These are phyloP conservation scores for Chaetodon trifascialis DNA, from an alignment of 2,113 vertebrate genomes.

Conservation along the genomic window DNA sequence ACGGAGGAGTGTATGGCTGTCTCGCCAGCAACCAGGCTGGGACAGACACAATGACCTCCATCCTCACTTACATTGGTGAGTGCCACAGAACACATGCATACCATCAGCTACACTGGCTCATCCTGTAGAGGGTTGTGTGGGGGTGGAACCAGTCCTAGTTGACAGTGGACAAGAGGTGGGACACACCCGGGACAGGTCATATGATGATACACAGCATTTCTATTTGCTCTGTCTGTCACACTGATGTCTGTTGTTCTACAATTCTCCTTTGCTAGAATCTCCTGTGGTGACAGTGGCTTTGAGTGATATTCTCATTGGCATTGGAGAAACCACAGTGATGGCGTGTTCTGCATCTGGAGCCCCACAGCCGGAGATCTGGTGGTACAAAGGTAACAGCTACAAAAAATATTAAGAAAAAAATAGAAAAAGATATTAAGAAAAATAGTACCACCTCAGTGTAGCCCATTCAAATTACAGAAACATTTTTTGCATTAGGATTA, in stretches of 20 bases:
- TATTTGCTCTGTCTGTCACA: not conserved
- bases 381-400: conserved; percentile 93
- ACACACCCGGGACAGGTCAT: not conserved
- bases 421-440: not conserved
- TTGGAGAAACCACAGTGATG: conserved; percentile 91
- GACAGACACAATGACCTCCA: conserved; percentile 87
- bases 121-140: not conserved
- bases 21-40: conserved; percentile 94
- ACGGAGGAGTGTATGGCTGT: conserved; percentile 92
- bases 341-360: conserved; percentile 91
- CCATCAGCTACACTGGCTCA: not conserved
- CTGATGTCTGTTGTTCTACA: not conserved
- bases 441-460: not conserved
- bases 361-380: conserved; percentile 90
- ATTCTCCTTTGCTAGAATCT: conserved; percentile 81
- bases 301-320: conserved; percentile 89
- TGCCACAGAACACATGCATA: not conserved
- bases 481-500: not conserved
- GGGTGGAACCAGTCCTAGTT: not conserved
- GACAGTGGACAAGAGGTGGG: not conserved
- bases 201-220: not conserved
- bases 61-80: conserved; percentile 90
- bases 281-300: conserved; percentile 87
- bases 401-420: not conserved
- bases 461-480: not conserved